A percentile compares a stretch with the other conserved stretches of the same genome.
These are phyloP conservation scores for Eolophus roseicapilla DNA, from an alignment of 2,113 vertebrate genomes.

Conservation along the genomic window DNA sequence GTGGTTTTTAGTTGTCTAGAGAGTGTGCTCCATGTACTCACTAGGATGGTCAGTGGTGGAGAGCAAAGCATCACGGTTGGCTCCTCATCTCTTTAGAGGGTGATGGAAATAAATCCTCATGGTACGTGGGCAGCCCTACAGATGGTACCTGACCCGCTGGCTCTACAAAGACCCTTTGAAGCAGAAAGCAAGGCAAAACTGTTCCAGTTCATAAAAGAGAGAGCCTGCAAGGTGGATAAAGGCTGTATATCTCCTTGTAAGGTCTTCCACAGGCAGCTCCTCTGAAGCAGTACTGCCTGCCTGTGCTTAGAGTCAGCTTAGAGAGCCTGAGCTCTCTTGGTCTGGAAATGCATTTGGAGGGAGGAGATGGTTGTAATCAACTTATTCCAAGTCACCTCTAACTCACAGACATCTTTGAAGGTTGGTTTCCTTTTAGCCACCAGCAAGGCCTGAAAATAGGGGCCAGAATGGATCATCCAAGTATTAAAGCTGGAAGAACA, in stretches of 20 bases:
- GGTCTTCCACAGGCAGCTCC: neutral
- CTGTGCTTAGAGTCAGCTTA: neutral
- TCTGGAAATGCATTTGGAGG: neutral
- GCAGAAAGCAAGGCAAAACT: neutral
- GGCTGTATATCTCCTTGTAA: neutral
- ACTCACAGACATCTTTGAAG: neutral
- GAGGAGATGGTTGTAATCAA: neutral
- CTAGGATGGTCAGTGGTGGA: fast-evolving
- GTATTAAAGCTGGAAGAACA: neutral
- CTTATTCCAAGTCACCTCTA: neutral
- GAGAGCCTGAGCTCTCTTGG: neutral
- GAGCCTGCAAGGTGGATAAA: neutral
- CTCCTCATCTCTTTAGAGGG: neutral
- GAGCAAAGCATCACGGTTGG: fast-evolving
- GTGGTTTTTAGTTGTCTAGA: neutral
- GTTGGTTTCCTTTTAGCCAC: neutral
- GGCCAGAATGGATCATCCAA: no score
- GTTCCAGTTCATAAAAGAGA: neutral
- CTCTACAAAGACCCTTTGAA: neutral
- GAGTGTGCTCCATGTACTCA: neutral
- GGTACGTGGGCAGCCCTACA: neutral
- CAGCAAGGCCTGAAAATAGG: neutral
- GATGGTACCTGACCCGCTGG: neutral
- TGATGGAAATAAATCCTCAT: neutral
- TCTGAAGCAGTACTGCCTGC: neutral